phyloP scores from a whole-genome alignment of 2,113 vertebrate genomes.

The Serilophus lunatus region DNA sequence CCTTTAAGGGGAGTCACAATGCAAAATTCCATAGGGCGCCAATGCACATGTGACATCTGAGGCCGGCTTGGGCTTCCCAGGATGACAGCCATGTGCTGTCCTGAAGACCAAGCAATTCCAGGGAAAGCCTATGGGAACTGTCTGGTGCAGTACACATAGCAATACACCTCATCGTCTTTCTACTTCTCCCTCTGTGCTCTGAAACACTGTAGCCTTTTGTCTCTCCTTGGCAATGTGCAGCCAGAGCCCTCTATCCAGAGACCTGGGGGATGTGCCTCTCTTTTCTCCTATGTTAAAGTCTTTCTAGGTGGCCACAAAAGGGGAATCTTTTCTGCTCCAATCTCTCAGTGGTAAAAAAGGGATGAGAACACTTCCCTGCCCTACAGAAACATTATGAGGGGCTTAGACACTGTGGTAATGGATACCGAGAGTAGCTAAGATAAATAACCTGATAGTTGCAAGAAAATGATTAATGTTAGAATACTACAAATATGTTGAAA shows the following conservation, averaged over 20 bases:
- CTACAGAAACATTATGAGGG: background rate
- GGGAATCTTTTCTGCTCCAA: background rate
- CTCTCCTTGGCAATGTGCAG: background rate
- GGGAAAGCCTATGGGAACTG: background rate
- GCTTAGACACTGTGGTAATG: conserved; percentile 41
- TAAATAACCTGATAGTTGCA: conserved; percentile 60
- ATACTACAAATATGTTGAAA: conserved; percentile 65
- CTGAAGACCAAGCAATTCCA: background rate
- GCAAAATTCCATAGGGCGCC: background rate
- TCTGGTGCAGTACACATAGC: background rate
- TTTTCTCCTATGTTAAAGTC: background rate
- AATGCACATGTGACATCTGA: background rate
- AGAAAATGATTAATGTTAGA: conserved; percentile 63
- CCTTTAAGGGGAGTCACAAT: background rate
- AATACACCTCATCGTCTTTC: background rate
- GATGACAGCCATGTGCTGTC: background rate
- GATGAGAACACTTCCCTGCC: background rate
- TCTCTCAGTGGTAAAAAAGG: background rate
- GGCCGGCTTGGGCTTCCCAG: background rate
- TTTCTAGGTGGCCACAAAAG: background rate
- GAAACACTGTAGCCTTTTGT: background rate
- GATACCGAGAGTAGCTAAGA: conserved; percentile 37
- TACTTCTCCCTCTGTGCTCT: background rate
- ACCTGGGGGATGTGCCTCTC: background rate
- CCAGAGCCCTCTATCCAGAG: background rate